Percentiles rank a stretch among this genome's conserved stretches.
Conservation (phyloP, 2,888 invertebrate species). For the Muscina levida region DNA sequence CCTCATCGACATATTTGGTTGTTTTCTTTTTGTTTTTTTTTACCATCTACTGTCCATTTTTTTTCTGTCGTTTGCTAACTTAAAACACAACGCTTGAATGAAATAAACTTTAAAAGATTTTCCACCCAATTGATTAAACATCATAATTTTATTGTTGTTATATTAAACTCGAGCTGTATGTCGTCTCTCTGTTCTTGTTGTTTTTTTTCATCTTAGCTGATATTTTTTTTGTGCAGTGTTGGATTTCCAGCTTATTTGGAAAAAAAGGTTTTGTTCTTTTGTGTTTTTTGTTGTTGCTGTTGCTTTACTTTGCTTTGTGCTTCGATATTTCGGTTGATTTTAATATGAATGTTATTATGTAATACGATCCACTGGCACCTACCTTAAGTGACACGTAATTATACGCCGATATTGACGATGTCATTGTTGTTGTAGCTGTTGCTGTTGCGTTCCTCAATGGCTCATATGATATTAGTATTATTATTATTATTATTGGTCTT, state of each 20-base stretch:
- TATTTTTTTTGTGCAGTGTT: neutral
- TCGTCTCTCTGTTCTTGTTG: conserved; percentile 37
- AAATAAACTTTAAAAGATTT: conserved; percentile 70
- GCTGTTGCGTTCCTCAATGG: neutral
- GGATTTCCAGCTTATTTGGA: conserved; percentile 60
- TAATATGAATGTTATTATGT: conserved; percentile 65
- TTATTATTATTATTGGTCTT: conserved; percentile 23
- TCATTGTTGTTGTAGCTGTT: neutral
- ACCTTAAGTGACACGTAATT: conserved; percentile 78
- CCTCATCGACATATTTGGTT: too few relatives aligned
- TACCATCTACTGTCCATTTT: conserved; percentile 26
- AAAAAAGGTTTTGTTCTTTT: conserved; percentile 24
- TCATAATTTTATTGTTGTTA: conserved; percentile 50
- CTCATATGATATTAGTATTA: conserved; percentile 29
- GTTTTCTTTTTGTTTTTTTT: neutral
- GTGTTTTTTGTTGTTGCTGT: conserved; percentile 30
- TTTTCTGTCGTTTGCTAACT: conserved; percentile 35
- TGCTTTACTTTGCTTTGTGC: neutral
- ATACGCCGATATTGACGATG: conserved; percentile 59
- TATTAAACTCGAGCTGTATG: conserved; percentile 14
- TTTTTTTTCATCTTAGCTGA: too few relatives aligned
- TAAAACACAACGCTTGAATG: conserved; percentile 62
- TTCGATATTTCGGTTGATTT: conserved; percentile 43
- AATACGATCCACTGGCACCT: conserved; percentile 75
- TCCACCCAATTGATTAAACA: conserved; percentile 79